These are phyloP conservation scores for Plutomurus gul DNA, from an alignment of 1,140 invertebrate genomes.

Conservation along the genomic window DNA sequence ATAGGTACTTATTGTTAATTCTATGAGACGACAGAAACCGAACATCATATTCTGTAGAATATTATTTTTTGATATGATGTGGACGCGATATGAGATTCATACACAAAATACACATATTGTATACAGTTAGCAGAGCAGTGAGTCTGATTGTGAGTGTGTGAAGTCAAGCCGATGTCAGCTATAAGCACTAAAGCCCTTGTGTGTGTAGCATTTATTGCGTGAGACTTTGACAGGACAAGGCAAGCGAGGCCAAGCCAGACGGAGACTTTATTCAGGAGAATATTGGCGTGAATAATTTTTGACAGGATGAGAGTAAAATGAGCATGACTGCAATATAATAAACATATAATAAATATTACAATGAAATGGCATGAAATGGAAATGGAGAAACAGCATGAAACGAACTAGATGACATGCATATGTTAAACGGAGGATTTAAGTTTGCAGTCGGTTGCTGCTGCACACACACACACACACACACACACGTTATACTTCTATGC, in stretches of 20 bases:
- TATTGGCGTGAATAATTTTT: slow-evolving; percentile 33
- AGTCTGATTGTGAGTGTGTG: neutral
- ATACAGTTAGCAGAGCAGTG: neutral
- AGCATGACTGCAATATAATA: slow-evolving; percentile 32
- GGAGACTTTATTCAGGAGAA: slow-evolving; percentile 2
- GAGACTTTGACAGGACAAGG: slow-evolving; percentile 14
- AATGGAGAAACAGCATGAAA: slow-evolving; percentile 24
- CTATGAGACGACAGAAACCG: no score
- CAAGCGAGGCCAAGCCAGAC: slow-evolving; percentile 1
- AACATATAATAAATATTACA: slow-evolving; percentile 32
- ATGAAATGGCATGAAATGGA: slow-evolving; percentile 21
- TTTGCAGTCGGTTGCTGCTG: neutral
- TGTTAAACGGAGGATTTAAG: neutral
- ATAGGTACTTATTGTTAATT: no score
- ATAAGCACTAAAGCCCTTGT: neutral
- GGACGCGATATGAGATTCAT: no score
- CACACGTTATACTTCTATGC: neutral
- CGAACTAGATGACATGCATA: neutral
- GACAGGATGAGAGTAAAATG: slow-evolving; percentile 24
- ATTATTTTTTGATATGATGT: slow-evolving; percentile 11
- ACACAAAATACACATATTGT: no score
- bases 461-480: neutral
- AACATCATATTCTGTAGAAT: no score
- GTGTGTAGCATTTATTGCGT: neutral
- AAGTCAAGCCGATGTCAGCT: neutral